Base-by-base conservation (phyloP, 2,888 invertebrate genomes). In the Tuberolachnus salignus region DNA sequence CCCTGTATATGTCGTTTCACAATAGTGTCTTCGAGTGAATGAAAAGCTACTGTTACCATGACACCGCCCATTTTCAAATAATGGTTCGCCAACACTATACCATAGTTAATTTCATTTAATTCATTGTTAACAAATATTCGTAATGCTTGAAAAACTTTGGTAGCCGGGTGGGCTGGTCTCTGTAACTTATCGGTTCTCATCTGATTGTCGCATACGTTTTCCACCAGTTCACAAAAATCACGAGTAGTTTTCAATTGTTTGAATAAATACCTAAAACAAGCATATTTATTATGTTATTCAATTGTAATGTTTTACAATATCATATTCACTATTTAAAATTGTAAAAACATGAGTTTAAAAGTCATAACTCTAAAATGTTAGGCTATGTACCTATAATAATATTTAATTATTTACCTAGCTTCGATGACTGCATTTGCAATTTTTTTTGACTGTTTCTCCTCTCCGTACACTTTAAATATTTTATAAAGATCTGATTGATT, bases 111-210 rank as follows among this genome's bases (percentile, higher is more conserved):
- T 88, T 98, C 97, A 85, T 98, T 98, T 0, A 98, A 86, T 87
- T 98, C 98, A 85, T 98, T 94, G 85, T 98, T 98, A 0, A 98
- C 94, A 86, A 98, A 97, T 84, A 98, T 97, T 81, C 98, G 88
- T 81, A 98, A 85, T 0, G 97, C 97, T 87, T 96, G 92, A 86
- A 98, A 98, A 0, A 94, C 91, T 88, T 95, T 96, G 0, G 96
- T 97, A 0, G 97, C 97, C 81, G 90, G 89, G 84, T 97, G 95
- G 3, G 92, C 87, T 2, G 89, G 90, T 81, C 94, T 87, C 80
- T 92, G 90, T 11, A 96, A 84, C 85, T 91, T 92, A 84, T 97
- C 95, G 23, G 88, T 84, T 67, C 91, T 86, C 57, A 88, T 87
- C 83, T 89, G 87, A 11, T 86, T 87, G 0, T 88, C 86, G 81